Evolutionary conservation across 2,888 invertebrate species (phyloP).

Genomic region (Lepidochitona cinerea): DNA sequence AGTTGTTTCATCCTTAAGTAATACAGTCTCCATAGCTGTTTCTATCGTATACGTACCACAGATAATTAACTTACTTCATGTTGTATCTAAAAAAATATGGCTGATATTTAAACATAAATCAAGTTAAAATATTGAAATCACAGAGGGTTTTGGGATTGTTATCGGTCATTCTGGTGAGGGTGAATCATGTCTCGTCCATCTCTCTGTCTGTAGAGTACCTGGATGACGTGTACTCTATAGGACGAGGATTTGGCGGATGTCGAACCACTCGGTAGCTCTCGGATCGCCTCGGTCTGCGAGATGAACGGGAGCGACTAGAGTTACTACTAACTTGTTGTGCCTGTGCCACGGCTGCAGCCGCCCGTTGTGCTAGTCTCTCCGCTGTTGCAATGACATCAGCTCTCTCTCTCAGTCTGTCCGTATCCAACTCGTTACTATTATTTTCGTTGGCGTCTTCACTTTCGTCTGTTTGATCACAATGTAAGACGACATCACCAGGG

Average conservation of each 20-base stretch:
- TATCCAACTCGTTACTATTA: not conserved
- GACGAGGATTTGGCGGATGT: conserved; percentile 25
- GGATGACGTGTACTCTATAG: not conserved
- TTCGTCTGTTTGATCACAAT: not conserved
- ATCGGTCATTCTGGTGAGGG: too few relatives aligned
- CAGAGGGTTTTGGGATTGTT: too few relatives aligned
- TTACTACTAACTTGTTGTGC: not conserved
- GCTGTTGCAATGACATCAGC: not conserved
- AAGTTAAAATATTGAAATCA: too few relatives aligned
- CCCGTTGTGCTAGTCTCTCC: conserved; percentile 1
- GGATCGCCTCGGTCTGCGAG: conserved; percentile 32
- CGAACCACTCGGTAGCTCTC: conserved; percentile 38
- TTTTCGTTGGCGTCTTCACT: not conserved
- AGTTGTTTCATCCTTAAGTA: too few relatives aligned
- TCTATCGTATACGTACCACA: too few relatives aligned
- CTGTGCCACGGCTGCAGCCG: conserved; percentile 7
- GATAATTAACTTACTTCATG: too few relatives aligned
- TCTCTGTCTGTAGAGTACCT: not conserved
- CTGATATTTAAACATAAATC: too few relatives aligned
- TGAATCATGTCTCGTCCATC: not conserved
- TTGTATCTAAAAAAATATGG: too few relatives aligned
- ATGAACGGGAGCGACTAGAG: conserved; percentile 20
- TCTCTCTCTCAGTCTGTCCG: not conserved
- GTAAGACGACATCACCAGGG: not conserved
- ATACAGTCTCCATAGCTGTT: too few relatives aligned